phyloP scores from a whole-genome alignment of 2,113 vertebrate species.

The Glaucomys volans region DNA sequence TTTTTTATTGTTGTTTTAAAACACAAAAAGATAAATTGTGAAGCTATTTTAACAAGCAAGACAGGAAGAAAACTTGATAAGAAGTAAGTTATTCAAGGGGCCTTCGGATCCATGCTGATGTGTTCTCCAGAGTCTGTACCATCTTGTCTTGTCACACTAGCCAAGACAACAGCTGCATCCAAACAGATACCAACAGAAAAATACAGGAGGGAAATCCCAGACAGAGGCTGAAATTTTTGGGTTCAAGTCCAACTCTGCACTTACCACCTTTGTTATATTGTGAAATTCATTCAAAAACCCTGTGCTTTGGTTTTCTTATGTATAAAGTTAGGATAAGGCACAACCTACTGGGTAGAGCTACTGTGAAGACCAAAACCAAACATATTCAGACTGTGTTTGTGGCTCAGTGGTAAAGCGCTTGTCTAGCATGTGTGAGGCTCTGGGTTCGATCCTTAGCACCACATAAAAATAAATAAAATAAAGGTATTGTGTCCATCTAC shows the following conservation, averaged over 20 bases:
- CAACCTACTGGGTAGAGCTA: background rate
- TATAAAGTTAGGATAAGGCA: background rate
- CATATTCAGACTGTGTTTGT: no score
- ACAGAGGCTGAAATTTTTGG: background rate
- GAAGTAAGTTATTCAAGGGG: background rate
- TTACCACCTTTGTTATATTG: background rate
- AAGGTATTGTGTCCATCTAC: no score
- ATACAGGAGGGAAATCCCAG: background rate
- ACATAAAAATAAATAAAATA: no score
- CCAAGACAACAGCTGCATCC: background rate
- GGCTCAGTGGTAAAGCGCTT: no score
- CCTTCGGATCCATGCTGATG: background rate
- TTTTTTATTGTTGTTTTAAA: conserved; percentile 58
- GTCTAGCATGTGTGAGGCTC: no score
- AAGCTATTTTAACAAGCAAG: conserved; percentile 33
- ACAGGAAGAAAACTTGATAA: conserved; percentile 9
- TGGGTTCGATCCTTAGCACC: no score
- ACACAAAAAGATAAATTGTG: conserved; percentile 14
- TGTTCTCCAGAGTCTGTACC: background rate
- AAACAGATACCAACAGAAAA: conserved; percentile 6
- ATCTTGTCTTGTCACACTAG: conserved; percentile 1
- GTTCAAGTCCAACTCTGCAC: background rate
- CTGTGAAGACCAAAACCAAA: background rate
- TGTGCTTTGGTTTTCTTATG: conserved; percentile 22
- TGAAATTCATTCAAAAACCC: background rate